A percentile compares a stretch with the other conserved stretches of the same genome.
Evolutionary conservation across 2,113 vertebrate species (phyloP).

Genomic region (Centropristis striata): DNA sequence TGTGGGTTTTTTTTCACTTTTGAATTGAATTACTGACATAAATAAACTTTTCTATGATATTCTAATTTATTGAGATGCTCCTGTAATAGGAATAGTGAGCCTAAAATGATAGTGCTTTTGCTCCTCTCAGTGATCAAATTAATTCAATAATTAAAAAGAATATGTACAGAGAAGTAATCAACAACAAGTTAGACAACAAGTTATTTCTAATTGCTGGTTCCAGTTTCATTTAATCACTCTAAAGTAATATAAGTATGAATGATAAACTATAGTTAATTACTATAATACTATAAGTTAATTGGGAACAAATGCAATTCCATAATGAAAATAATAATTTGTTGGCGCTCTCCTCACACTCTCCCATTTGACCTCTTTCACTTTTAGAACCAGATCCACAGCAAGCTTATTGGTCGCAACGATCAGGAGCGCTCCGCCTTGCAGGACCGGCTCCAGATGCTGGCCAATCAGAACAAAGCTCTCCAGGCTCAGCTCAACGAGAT

Average conservation of each 20-base stretch:
- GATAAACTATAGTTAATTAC: no score
- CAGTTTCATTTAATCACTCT: no score
- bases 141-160: not conserved
- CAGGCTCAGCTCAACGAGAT: conserved; percentile 92
- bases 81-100: no score
- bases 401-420: conserved; percentile 88
- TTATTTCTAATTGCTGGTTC: no score
- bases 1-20: no score
- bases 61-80: no score
- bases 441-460: conserved; percentile 89
- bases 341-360: not conserved
- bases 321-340: not conserved
- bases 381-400: conserved; percentile 92
- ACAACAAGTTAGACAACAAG: no score
- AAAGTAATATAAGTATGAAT: no score
- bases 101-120: no score
- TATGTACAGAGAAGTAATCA: not conserved
- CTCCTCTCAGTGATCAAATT: not conserved
- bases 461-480: conserved; percentile 91
- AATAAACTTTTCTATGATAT: no score
- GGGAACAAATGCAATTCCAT: not conserved
- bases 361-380: not conserved
- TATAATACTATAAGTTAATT: no score
- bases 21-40: no score
- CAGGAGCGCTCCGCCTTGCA: conserved; percentile 89